Evolutionary conservation across 35 echinoderm and acorn worm species (phyloP).

Genomic region (Acanthaster planci): DNA sequence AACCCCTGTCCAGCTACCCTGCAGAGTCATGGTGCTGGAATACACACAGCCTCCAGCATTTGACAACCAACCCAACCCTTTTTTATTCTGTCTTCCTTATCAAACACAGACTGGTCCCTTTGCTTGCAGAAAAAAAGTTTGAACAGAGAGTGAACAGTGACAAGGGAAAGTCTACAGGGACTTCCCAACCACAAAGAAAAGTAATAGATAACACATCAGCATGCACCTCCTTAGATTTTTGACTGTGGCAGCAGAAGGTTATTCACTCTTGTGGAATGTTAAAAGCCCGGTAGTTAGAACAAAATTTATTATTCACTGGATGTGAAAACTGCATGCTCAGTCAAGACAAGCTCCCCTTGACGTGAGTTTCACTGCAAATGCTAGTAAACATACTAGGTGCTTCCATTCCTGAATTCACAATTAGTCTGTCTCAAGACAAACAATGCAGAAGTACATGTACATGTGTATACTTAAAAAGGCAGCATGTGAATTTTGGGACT

Average conservation of each 20-base stretch:
- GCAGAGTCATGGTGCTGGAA: conserved; percentile 14
- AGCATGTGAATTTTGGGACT: too few species aligned
- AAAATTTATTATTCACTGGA: neutral
- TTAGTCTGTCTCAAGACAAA: too few species aligned
- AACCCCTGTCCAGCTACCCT: neutral
- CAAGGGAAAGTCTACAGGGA: conserved; percentile 8
- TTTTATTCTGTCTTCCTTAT: neutral
- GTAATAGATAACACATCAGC: neutral
- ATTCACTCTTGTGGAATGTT: conserved; percentile 20
- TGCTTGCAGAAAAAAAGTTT: conserved; percentile 27
- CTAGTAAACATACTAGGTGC: too few species aligned
- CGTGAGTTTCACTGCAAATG: too few species aligned
- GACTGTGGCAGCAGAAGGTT: neutral
- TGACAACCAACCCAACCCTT: conserved; percentile 9
- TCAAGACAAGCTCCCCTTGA: too few species aligned
- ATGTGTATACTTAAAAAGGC: too few species aligned
- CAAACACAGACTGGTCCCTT: neutral
- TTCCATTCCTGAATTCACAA: too few species aligned
- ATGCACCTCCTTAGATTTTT: neutral
- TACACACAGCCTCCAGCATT: conserved; percentile 30
- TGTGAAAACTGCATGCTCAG: too few species aligned
- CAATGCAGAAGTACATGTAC: too few species aligned
- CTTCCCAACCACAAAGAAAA: neutral
- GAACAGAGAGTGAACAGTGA: neutral
- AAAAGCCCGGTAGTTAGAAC: neutral